Base-by-base conservation (phyloP, 1,140 invertebrate genomes). In the Tetramorium alpestre region DNA sequence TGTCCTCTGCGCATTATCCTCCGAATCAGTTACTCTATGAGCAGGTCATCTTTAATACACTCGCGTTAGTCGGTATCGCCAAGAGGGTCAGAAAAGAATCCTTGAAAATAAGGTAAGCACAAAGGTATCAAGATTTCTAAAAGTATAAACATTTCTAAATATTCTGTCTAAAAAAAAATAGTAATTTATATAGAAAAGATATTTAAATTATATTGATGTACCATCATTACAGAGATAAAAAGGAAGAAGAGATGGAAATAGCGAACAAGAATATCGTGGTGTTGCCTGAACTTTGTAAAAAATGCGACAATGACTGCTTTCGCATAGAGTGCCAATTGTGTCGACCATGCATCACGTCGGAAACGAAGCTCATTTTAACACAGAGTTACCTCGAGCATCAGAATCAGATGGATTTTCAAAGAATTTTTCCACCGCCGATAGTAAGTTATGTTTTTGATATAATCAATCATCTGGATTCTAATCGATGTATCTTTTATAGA, bases 1-100 rank as follows among this genome's bases (percentile, higher is more conserved):
- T 99, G 33, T 99, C 98, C 0, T 99, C 99, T 0, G 97, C 97
- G 0, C 99, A 99, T 95, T 99, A 98, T 94, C 97, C 97, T 60
- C 97, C 97, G 0, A 99, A 99, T 94, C 96, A 97, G 85, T 93
- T 98, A 11, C 94, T 99, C 0, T 99, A 99, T 90, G 98, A 99
- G 92, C 98, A 99, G 96, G 98, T 99, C 3, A 90, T 99, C 4
- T 99, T 97, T 92, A 99, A 98, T 94, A 92, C 99, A 56, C 97
- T 99, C 47, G 96, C 97, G 54, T 91, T 99, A 10, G 96, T 98
- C n/a, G 98, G 99, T 0, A 94, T 99, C 3, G 96, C 96, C 2
- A 95, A 96, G 90, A 95, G 96, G 65, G 93, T 96, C 0, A 92
- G 89, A 41, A 93, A 93, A 76, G 84, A 93, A 62, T 94, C 94